Evolutionary conservation across 2,888 invertebrate species (phyloP).

Genomic region (Drosophila sordidula): DNA sequence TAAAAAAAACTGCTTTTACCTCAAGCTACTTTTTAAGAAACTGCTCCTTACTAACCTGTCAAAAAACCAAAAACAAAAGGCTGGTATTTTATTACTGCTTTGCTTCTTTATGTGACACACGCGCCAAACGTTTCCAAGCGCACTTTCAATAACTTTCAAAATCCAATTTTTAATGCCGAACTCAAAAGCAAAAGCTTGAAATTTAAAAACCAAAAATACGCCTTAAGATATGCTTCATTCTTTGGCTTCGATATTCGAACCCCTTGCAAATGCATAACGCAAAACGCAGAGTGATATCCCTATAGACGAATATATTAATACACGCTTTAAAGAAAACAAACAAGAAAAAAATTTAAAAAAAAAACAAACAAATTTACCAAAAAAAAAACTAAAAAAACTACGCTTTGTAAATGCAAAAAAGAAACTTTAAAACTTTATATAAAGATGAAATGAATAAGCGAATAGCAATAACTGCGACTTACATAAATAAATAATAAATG

Average conservation of each 20-base stretch:
- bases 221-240: conserved; percentile 65
- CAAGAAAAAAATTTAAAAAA: conserved; percentile 18
- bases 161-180: conserved; percentile 18
- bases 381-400: conserved; percentile 42
- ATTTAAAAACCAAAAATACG: conserved; percentile 45
- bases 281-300: conserved; percentile 81
- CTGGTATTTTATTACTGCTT: conserved; percentile 67
- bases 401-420: conserved; percentile 73
- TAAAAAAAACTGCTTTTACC: conserved; percentile 44
- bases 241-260: conserved; percentile 71
- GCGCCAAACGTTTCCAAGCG: conserved; percentile 63
- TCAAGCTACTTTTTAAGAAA: conserved; percentile 20
- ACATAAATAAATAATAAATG: conserved; percentile 55
- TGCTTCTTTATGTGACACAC: conserved; percentile 64
- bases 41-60: conserved; percentile 12
- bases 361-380: conserved; percentile 22
- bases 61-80: background rate
- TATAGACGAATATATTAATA: conserved; percentile 84
- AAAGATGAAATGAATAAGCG: conserved; percentile 42
- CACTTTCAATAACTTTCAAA: conserved; percentile 47
- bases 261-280: conserved; percentile 45
- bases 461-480: conserved; percentile 39
- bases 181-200: conserved; percentile 51
- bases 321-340: conserved; percentile 61
- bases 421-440: conserved; percentile 24